A percentile compares a stretch with the other conserved stretches of the same genome.
phyloP scores from a whole-genome alignment of 2,888 invertebrate genomes.

The Cephus pygmeus region DNA sequence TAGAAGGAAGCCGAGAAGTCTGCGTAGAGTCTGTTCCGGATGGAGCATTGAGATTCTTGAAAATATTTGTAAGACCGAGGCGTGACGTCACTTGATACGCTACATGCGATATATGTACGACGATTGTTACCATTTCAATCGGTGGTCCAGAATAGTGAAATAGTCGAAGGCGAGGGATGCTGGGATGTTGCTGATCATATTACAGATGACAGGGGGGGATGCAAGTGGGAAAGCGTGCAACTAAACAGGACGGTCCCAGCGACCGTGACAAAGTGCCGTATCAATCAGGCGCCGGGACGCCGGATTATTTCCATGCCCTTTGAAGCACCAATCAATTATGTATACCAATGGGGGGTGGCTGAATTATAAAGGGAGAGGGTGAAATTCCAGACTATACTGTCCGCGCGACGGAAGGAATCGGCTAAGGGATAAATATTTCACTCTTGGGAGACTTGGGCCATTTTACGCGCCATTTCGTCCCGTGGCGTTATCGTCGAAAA shows the following conservation, averaged over 20 bases:
- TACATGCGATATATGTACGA: not conserved
- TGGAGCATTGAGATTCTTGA: not conserved
- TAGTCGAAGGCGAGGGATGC: not conserved
- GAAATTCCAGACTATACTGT: not conserved
- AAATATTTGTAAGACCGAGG: not conserved
- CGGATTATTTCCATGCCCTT: slow-evolving; percentile 38
- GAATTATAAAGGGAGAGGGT: slow-evolving; percentile 16
- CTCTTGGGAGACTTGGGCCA: slow-evolving; percentile 56
- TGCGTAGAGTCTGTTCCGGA: not conserved
- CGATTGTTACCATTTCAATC: not conserved
- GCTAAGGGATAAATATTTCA: slow-evolving; percentile 42
- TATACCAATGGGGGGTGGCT: slow-evolving; percentile 16
- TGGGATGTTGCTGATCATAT: not conserved
- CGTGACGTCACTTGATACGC: not conserved
- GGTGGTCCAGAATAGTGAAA: not conserved
- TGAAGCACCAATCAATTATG: slow-evolving; percentile 47
- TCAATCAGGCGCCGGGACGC: slow-evolving; percentile 20
- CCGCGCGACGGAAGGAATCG: not conserved
- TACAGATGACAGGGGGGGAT: not conserved
- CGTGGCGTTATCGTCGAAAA: slow-evolving; percentile 57
- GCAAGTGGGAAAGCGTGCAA: not conserved
- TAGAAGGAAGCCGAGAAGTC: not conserved
- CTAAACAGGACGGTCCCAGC: not conserved
- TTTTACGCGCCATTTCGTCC: slow-evolving; percentile 64
- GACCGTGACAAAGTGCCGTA: not conserved